Evolutionary conservation across 2,113 vertebrate genomes (phyloP).

Genomic region (Chaetops frenatus): DNA sequence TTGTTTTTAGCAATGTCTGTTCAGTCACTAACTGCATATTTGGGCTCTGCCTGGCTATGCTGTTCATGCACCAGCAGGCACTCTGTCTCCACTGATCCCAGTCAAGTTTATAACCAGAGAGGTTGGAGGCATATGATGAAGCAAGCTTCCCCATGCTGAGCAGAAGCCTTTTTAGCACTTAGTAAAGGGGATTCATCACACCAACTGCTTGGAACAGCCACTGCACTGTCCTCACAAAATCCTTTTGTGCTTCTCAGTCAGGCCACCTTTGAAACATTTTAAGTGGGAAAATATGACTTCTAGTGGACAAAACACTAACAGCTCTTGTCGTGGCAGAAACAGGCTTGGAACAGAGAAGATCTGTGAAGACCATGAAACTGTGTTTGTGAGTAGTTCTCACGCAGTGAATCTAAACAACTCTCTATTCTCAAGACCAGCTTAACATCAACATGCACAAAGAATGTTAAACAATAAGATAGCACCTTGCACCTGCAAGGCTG

Average conservation of each 20-base stretch:
- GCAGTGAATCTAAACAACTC: no score
- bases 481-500: no score
- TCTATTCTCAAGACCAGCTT: no score
- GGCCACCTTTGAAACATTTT: background rate
- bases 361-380: no score
- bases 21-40: background rate
- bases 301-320: background rate
- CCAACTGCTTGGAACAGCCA: background rate
- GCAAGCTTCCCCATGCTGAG: background rate
- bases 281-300: slow-evolving; percentile 9
- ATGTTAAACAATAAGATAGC: no score
- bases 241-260: background rate
- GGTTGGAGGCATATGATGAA: background rate
- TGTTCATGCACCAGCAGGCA: background rate
- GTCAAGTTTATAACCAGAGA: background rate
- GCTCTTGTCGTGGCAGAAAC: no score
- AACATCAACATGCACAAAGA: no score
- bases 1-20: background rate
- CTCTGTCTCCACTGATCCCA: background rate
- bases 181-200: background rate
- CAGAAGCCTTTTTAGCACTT: slow-evolving; percentile 7
- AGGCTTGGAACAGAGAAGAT: no score
- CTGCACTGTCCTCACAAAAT: background rate
- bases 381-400: no score
- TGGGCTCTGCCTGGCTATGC: background rate